Conservation (phyloP, 2,888 invertebrate species). For the Brachyptera risi region DNA sequence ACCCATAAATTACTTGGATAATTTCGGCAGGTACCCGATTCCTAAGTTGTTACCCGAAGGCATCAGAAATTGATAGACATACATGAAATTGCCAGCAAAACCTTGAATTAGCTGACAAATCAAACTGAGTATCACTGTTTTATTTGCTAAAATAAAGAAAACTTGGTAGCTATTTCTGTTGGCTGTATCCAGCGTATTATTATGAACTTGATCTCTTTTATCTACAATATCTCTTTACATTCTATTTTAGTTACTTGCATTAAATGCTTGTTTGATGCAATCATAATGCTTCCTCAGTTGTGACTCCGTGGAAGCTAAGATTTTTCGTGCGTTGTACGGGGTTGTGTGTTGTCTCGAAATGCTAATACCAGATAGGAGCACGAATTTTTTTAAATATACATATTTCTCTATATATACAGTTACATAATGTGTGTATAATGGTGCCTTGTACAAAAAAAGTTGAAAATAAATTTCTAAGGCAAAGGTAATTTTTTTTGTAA, state of each 20-base stretch:
- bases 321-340: neutral
- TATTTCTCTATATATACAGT: conserved; percentile 29
- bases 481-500: conserved; percentile 63
- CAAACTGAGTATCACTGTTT: too few species aligned
- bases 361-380: conserved; percentile 28
- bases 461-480: conserved; percentile 55
- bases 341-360: too few species aligned
- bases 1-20: too few species aligned
- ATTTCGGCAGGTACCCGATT: too few species aligned
- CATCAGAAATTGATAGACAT: too few species aligned
- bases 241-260: neutral
- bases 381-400: conserved; percentile 29
- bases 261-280: conserved; percentile 3
- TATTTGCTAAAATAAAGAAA: conserved; percentile 1
- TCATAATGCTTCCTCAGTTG: conserved; percentile 20
- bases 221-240: neutral
- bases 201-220: conserved; percentile 2
- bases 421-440: conserved; percentile 41
- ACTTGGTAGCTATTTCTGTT: conserved; percentile 20
- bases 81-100: too few species aligned
- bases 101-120: too few species aligned
- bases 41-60: too few species aligned
- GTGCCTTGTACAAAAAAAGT: conserved; percentile 48
- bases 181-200: neutral
- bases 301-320: neutral